Evolutionary conservation across 2,888 invertebrate genomes (phyloP).

Genomic region (Bugula neritina): DNA sequence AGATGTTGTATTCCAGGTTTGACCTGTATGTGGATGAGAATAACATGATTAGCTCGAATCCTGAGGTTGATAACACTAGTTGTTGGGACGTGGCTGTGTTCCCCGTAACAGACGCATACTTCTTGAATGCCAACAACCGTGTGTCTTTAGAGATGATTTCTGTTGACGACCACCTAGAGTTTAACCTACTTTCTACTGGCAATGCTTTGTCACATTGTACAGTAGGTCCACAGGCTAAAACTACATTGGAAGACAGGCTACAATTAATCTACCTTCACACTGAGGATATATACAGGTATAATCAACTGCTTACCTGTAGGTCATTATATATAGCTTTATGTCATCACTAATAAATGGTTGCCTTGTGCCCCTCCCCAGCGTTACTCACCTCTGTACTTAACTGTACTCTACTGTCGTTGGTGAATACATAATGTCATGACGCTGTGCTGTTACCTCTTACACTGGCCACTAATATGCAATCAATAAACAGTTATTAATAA

Average conservation of each 20-base stretch:
- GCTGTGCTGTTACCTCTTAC: too few species aligned
- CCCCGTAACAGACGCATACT: background rate
- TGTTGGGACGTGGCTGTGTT: slow-evolving; percentile 10
- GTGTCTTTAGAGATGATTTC: background rate
- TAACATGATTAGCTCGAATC: background rate
- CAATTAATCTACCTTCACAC: background rate
- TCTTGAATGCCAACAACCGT: background rate
- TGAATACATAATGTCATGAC: too few species aligned
- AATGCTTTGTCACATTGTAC: background rate
- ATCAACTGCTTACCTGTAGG: background rate
- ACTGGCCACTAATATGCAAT: too few species aligned
- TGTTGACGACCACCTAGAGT: background rate
- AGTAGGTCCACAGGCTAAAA: background rate
- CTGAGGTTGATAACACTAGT: background rate
- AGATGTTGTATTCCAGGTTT: slow-evolving; percentile 16
- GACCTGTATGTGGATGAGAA: background rate
- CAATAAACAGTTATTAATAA: too few species aligned
- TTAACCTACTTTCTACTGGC: background rate
- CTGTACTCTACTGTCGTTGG: too few species aligned
- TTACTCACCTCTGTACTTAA: too few species aligned
- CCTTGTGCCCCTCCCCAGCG: too few species aligned
- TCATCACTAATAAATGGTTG: too few species aligned
- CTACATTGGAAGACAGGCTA: background rate
- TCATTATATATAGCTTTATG: too few species aligned
- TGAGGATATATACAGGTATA: background rate